A percentile compares a stretch with the other conserved stretches of the same genome.
Evolutionary conservation across 1,140 invertebrate species (phyloP).

Genomic region (Philotrypesis tridentata): DNA sequence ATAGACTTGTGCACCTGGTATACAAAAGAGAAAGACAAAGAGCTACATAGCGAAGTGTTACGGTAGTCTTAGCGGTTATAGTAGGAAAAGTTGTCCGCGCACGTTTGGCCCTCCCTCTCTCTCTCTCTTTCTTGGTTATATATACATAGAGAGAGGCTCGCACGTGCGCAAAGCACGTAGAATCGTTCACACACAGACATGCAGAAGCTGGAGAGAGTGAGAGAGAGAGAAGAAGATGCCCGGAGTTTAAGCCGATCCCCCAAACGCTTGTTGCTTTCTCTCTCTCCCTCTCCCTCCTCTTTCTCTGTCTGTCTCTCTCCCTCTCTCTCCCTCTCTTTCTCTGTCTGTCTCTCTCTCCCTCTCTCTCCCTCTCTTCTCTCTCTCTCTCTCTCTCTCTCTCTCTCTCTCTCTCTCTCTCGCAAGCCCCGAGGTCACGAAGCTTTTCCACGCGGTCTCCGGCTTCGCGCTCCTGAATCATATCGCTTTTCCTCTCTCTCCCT

Average conservation of each 20-base stretch:
- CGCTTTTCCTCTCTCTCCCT: neutral
- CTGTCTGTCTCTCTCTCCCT: neutral
- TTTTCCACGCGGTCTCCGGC: conserved; percentile 45
- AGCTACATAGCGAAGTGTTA: neutral
- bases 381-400: neutral
- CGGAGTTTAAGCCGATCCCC: neutral
- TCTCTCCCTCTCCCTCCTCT: neutral
- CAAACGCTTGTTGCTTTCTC: conserved; percentile 8
- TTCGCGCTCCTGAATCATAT: neutral
- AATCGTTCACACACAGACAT: neutral
- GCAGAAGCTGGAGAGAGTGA: neutral
- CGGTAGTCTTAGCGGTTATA: too few relatives aligned
- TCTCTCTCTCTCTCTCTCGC: neutral
- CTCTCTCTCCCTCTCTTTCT: neutral
- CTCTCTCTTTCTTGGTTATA: too few relatives aligned
- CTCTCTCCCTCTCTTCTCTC: neutral
- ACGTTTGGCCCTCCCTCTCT: neutral
- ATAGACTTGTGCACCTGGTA: too few relatives aligned
- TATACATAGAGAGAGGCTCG: neutral
- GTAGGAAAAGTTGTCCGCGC: neutral
- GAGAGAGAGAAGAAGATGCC: neutral
- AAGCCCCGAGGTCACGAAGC: conserved; percentile 32
- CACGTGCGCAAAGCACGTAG: neutral
- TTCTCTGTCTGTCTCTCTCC: neutral
- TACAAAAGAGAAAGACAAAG: neutral